Base-by-base conservation (phyloP, 2,888 invertebrate genomes). In the Hartigia nigra region DNA sequence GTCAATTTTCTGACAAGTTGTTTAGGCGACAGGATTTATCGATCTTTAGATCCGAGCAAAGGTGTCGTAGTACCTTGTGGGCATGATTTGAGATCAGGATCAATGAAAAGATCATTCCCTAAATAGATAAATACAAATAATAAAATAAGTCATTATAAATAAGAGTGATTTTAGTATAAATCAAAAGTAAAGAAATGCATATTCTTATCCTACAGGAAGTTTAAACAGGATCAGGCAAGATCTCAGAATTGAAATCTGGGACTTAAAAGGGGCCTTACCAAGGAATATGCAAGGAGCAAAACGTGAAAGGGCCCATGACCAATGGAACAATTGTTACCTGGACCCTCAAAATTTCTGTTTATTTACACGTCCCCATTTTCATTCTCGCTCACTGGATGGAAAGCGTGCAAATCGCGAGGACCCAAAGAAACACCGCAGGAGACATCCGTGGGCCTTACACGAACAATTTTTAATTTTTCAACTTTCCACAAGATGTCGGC, bases 1-100 rank as follows among this genome's bases (percentile, higher is more conserved):
- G 86, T 84, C 86, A 86, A 76, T 79, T 75, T 81, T 83, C 84
- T 87, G 85, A 87, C 83, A 84, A 84, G 88, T 87, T 88, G 85
- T 84, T 87, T 84, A 87, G 83, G 78, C 81, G 77, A 70, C 37
- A 69, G 69, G 72, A 70, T 77, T 70, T 36, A 74, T 72, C 31
- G 31, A 72, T 72, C 9, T 23, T 55, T 2, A 55, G 55, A 55
- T 55, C 23, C 23, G 2, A 55, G 9, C 55, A 55, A 55, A 9
- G 5, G 55, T 9, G 9, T 9, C 5, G 9, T 55, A 55, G 9
- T 55, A 55, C 14, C 55, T 23, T 55, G 14, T 23, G 55, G 1
- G 14, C 23, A 55, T 55, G 23, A 23, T 9, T 23, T 55, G 55
- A 55, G 23, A 23, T 55, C 14, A 5, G 55, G 23, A 23, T 55